These are phyloP conservation scores for Colletes gigas DNA, from an alignment of 1,140 invertebrate genomes.

Conservation along the genomic window DNA sequence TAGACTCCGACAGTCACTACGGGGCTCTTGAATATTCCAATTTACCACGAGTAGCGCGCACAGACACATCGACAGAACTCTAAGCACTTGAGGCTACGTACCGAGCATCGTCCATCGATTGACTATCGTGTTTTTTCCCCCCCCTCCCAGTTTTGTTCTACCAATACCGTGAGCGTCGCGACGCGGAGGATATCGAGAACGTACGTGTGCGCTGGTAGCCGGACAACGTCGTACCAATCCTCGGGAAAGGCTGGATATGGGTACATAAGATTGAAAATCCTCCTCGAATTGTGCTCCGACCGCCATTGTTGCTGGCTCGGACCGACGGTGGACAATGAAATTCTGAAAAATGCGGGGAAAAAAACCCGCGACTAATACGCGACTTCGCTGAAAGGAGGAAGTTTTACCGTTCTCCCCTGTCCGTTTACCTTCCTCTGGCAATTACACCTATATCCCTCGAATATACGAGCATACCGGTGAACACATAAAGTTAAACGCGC, in stretches of 20 bases:
- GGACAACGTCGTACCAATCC: neutral
- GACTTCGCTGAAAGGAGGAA: conserved; percentile 28
- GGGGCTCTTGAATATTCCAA: too few relatives aligned
- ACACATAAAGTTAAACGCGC: neutral
- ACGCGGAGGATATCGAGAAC: conserved; percentile 14
- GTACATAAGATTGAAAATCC: conserved; percentile 61
- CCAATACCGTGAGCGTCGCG: neutral
- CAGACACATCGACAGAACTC: too few relatives aligned
- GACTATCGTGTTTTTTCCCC: neutral
- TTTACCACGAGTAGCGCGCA: too few relatives aligned
- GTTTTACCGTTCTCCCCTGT: conserved; percentile 35
- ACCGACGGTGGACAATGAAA: conserved; percentile 60
- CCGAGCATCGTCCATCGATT: too few relatives aligned
- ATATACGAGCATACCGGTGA: conserved; percentile 19
- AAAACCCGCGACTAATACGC: conserved; percentile 34
- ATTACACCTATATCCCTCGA: conserved; percentile 43
- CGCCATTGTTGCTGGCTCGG: conserved; percentile 55
- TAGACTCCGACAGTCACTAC: too few relatives aligned
- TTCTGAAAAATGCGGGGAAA: conserved; percentile 53
- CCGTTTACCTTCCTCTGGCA: conserved; percentile 13
- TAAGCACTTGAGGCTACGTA: too few relatives aligned
- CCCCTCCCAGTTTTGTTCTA: neutral
- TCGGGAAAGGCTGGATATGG: conserved; percentile 13
- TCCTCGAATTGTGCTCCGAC: conserved; percentile 50
- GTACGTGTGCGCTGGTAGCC: neutral